Evolutionary conservation across 2,113 vertebrate genomes (phyloP).

Genomic region (Sminthopsis crassicaudata): DNA sequence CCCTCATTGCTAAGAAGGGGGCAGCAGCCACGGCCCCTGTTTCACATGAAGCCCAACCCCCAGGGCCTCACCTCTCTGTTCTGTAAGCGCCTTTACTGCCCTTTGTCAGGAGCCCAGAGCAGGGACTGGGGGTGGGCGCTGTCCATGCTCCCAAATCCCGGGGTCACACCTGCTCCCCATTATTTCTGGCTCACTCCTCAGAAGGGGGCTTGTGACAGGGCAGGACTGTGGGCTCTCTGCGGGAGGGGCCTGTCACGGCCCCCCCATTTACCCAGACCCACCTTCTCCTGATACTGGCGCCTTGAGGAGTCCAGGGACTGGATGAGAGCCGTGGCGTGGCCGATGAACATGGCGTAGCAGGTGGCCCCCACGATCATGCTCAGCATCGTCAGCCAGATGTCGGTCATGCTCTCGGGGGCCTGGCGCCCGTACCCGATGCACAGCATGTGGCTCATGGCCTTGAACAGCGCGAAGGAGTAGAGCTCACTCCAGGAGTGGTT

Average conservation of each 20-base stretch:
- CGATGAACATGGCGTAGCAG: slow-evolving; percentile 97
- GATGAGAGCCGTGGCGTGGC: slow-evolving; percentile 94
- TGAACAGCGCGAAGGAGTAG: slow-evolving; percentile 98
- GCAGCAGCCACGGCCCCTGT: not conserved
- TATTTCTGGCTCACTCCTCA: not conserved
- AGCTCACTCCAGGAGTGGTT: slow-evolving; percentile 97
- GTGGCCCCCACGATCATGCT: slow-evolving; percentile 99
- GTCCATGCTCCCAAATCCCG: not conserved
- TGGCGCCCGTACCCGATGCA: slow-evolving; percentile 97
- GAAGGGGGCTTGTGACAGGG: not conserved
- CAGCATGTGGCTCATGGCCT: slow-evolving; percentile 99
- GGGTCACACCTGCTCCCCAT: not conserved
- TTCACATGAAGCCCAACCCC: not conserved
- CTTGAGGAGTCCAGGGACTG: slow-evolving; percentile 95
- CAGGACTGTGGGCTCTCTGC: not conserved
- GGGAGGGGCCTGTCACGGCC: not conserved
- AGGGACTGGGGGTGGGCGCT: not conserved
- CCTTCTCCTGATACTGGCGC: slow-evolving; percentile 96
- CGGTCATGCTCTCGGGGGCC: slow-evolving; percentile 97
- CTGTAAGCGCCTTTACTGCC: not conserved
- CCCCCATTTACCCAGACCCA: slow-evolving; percentile 69
- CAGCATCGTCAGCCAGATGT: slow-evolving; percentile 99
- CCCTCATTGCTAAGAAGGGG: not conserved
- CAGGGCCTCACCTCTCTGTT: too few species aligned
- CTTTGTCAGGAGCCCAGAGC: too few species aligned